Conservation (phyloP, 2,113 vertebrate genomes). For the Stegastes partitus region DNA sequence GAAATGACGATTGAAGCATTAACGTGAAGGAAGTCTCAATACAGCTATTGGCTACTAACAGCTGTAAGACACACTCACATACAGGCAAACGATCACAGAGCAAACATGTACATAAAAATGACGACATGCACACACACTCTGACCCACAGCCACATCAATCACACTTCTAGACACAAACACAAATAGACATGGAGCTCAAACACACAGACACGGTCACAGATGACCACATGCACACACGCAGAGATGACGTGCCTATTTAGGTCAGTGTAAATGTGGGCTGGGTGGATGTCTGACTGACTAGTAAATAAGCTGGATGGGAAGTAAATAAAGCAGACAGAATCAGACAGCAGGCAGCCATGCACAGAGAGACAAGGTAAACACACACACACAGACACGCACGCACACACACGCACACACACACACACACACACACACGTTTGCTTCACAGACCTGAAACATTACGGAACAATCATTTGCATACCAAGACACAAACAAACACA, state of each 20-base stretch:
- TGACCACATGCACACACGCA: constrained; percentile 9
- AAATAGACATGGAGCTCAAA: constrained; percentile 16
- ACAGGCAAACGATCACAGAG: background rate
- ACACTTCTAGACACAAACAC: constrained; percentile 20
- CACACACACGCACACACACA: constrained; percentile 44
- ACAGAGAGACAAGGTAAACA: constrained; percentile 37
- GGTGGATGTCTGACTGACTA: constrained; percentile 63
- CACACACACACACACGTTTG: constrained; percentile 20
- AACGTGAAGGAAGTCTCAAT: constrained; percentile 18
- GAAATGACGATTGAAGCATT: constrained; percentile 22
- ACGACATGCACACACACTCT: background rate
- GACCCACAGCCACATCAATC: background rate
- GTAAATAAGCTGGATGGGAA: constrained; percentile 60
- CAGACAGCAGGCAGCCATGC: constrained; percentile 57
- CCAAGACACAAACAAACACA: constrained; percentile 26
- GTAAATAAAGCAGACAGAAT: constrained; percentile 66
- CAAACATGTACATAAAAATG: background rate
- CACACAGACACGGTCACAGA: constrained; percentile 11
- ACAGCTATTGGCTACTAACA: constrained; percentile 14
- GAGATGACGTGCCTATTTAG: constrained; percentile 53
- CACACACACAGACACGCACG: constrained; percentile 40
- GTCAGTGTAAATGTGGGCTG: constrained; percentile 57
- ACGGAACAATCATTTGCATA: constrained; percentile 43
- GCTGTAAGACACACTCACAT: background rate
- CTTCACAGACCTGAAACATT: constrained; percentile 41